Evolutionary conservation across 1,140 invertebrate genomes (phyloP), one percentile per base, ranked within the genome.

Genomic region (Aphaenogaster floridana): DNA sequence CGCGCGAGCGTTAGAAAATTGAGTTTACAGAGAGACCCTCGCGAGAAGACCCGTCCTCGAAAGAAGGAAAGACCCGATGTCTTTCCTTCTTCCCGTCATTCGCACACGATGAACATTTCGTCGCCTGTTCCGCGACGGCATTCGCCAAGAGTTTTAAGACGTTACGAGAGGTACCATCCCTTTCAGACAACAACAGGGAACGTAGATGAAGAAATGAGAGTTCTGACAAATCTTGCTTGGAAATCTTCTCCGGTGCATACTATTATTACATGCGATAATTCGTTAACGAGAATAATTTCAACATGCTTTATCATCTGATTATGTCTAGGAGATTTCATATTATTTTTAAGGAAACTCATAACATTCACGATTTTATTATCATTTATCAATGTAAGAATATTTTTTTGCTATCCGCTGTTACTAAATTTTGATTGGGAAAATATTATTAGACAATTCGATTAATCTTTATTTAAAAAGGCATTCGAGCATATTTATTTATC

Each of bases 11-110:
- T 93, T 90, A 90, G 93, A 93, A 91, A 93, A 94, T 93, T 93
- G 91, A 93, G 93, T 93, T 94, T 93, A 91, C 90, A 91, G 91
- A 92, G 86, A 83, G 89, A 90, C 91, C 90, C 85, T 90, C 88
- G 64, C 52, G 59, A 59, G 15, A 68, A 68, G 42, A 66, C 17
- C 17, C 52, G 11, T 45, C 39, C 15, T 17, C 50, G 50, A 71
- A 81, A 81, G 66, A 71, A 66, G 42, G 42, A 34, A 11, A 42
- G 5, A 28, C n/a, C 11, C 66, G 4, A 48, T 0, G 39, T n/a
- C 17, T 88, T 76, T 48, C 63, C 52, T 66, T 21, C 15, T 21
- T 36, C 63, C 21, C 69, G 80, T 88, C 87, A 88, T 68, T 79
- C 52, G 68, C 76, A 68, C 64, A 17, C 21, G 45, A 42, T 15